Percentiles rank a stretch among this genome's conserved stretches.
Evolutionary conservation across 2,797 vertebrate genomes (phyloP).

Genomic region (Carduelis carduelis): DNA sequence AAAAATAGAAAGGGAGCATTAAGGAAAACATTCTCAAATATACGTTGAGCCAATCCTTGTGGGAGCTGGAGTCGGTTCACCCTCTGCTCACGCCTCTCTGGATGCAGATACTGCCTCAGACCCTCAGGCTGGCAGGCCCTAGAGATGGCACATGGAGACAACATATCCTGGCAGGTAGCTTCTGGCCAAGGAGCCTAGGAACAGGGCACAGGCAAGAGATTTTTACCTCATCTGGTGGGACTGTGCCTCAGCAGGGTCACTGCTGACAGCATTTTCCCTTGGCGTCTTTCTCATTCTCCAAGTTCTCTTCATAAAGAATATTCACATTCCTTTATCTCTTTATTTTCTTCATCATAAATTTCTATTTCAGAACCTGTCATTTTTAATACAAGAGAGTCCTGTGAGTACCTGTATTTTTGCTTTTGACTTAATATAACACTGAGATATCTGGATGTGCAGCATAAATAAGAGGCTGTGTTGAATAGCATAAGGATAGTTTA

Average conservation of each 20-base stretch:
- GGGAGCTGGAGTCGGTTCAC: not conserved
- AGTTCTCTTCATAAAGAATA: not conserved
- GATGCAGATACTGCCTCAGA: fast-evolving
- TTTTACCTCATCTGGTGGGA: not conserved
- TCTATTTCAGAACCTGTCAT: not conserved
- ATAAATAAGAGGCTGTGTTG: not conserved
- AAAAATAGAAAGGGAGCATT: not conserved
- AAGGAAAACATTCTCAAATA: not conserved
- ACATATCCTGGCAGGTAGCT: not conserved
- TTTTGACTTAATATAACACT: not conserved
- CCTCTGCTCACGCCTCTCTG: not conserved
- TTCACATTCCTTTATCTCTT: not conserved
- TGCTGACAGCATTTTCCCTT: not conserved
- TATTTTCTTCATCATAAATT: not conserved
- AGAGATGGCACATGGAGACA: not conserved
- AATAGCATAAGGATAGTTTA: not conserved
- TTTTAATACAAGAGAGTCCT: not conserved
- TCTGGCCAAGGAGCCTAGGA: not conserved
- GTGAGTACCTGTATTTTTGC: not conserved
- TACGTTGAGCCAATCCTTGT: fast-evolving
- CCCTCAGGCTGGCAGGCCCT: not conserved
- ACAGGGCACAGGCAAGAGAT: fast-evolving
- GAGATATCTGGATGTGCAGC: not conserved
- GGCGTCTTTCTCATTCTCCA: not conserved
- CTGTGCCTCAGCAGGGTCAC: not conserved